Percentiles rank a stretch among this genome's conserved stretches.
phyloP scores from a whole-genome alignment of 2,113 vertebrate species.

The Anas platyrhynchos region DNA sequence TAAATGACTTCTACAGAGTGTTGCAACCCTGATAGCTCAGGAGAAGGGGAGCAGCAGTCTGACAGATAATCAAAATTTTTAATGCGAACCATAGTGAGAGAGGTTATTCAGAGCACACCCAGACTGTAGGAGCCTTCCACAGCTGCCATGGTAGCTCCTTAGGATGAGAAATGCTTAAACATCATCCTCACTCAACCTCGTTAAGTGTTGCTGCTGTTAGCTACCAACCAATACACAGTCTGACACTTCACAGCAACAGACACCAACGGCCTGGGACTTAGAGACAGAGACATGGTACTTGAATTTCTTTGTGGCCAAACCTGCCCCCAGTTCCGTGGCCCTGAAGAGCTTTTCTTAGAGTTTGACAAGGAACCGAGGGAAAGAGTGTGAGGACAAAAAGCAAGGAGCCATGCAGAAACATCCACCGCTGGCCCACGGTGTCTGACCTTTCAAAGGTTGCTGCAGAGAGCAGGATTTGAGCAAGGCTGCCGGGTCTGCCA shows the following conservation, averaged over 20 bases:
- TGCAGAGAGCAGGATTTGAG: neutral
- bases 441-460: neutral
- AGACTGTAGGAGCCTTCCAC: slow-evolving; percentile 42
- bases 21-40: slow-evolving; percentile 56
- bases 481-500: neutral
- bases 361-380: neutral
- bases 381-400: neutral
- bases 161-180: slow-evolving; percentile 58
- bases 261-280: neutral
- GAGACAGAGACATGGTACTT: neutral
- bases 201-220: slow-evolving; percentile 46
- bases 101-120: slow-evolving; percentile 53
- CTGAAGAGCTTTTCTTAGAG: neutral
- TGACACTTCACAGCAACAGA: slow-evolving; percentile 2
- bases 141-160: slow-evolving; percentile 42
- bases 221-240: neutral
- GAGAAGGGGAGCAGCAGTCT: slow-evolving; percentile 63
- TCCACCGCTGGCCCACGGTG: fast-evolving
- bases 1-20: slow-evolving; percentile 72
- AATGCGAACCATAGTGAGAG: slow-evolving; percentile 66
- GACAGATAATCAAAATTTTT: slow-evolving; percentile 73
- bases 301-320: neutral
- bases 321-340: neutral
- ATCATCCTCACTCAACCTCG: slow-evolving; percentile 56
- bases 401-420: neutral